A percentile compares a stretch with the other conserved stretches of the same genome.
Evolutionary conservation across 2,888 invertebrate genomes (phyloP).

Genomic region (Dicranocentrus wangi): DNA sequence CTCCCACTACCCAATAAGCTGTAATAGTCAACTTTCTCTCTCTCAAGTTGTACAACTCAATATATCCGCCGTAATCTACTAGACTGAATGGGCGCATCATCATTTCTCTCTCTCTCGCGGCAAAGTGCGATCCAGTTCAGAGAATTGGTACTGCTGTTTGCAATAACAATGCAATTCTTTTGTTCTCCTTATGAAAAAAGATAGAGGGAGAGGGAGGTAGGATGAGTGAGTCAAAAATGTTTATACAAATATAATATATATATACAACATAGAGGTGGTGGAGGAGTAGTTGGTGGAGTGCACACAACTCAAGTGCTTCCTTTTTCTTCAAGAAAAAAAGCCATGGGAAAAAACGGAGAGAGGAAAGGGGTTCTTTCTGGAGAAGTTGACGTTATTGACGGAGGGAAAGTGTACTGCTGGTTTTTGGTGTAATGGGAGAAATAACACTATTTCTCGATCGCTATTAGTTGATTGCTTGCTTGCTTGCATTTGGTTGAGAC

Average conservation of each 20-base stretch:
- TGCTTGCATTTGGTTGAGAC: too few relatives aligned
- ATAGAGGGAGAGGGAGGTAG: too few relatives aligned
- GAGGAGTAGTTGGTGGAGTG: too few relatives aligned
- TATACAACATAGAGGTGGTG: too few relatives aligned
- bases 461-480: constrained; percentile 45
- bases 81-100: constrained; percentile 1
- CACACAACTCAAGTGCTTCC: too few relatives aligned
- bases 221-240: too few relatives aligned
- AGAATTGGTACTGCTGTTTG: background rate
- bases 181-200: background rate
- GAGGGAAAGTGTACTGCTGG: constrained; percentile 17
- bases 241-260: too few relatives aligned
- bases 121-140: constrained; percentile 11
- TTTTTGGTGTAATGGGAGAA: constrained; percentile 29
- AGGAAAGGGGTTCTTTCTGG: background rate
- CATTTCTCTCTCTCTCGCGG: constrained; percentile 13
- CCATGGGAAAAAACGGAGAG: too few relatives aligned
- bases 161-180: constrained; percentile 29
- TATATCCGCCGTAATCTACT: constrained; percentile 21
- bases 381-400: constrained; percentile 16
- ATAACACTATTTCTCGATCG: constrained; percentile 31
- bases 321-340: too few relatives aligned
- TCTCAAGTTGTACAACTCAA: too few relatives aligned
- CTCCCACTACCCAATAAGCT: too few relatives aligned
- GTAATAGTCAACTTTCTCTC: too few relatives aligned